Conservation (phyloP, 2,888 invertebrate species). For the Mystacides longicornis region DNA sequence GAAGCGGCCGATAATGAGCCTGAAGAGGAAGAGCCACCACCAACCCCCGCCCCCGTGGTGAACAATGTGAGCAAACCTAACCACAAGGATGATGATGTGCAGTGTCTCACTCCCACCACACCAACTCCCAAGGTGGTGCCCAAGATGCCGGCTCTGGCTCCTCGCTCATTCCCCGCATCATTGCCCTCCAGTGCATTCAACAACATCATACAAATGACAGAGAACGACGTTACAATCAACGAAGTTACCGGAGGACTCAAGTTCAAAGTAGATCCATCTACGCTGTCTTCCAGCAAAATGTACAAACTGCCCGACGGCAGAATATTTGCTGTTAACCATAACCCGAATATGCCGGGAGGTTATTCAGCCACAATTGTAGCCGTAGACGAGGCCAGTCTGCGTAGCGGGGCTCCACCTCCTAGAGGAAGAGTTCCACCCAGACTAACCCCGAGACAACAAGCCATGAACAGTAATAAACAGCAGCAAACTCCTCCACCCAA, state of each 20-base stretch:
- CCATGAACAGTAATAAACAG: background rate
- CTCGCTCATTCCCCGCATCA: conserved; percentile 9
- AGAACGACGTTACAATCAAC: conserved; percentile 47
- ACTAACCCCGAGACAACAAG: background rate
- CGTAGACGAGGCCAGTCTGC: conserved; percentile 33
- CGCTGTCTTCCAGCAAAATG: conserved; percentile 47
- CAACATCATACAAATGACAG: conserved; percentile 47
- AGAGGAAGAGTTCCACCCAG: conserved; percentile 25
- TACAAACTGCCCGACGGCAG: conserved; percentile 46
- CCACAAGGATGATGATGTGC: conserved; percentile 39
- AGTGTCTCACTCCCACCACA: conserved; percentile 43
- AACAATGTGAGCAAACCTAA: background rate
- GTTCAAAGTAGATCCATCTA: conserved; percentile 47
- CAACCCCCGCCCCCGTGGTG: conserved; percentile 11
- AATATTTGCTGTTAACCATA: conserved; percentile 45
- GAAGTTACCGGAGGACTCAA: conserved; percentile 43
- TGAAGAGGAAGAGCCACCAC: conserved; percentile 34
- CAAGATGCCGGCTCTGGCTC: conserved; percentile 27
- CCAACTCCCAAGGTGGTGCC: conserved; percentile 35
- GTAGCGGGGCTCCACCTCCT: conserved; percentile 21
- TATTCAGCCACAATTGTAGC: conserved; percentile 49
- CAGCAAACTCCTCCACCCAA: background rate
- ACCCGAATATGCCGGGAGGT: conserved; percentile 46
- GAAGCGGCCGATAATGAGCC: conserved; percentile 44
- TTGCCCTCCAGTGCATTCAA: conserved; percentile 28